Conservation (phyloP, 2,113 vertebrate species). For the Patagioenas fasciata region DNA sequence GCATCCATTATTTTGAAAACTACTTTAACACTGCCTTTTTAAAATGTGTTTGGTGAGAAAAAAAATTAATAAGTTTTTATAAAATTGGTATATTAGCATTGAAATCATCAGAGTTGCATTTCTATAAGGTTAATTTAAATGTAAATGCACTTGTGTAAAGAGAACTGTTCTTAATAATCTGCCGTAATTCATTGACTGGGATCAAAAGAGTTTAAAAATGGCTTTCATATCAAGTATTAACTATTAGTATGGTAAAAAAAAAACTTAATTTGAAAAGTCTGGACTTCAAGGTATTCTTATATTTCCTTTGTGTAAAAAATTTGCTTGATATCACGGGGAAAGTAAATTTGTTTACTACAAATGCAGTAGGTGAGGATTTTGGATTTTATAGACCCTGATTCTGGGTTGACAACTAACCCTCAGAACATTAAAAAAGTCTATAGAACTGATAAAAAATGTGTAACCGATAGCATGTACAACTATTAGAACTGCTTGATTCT, state of each 20-base stretch:
- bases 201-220: slow-evolving; percentile 24
- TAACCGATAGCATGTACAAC: background rate
- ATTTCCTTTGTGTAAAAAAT: background rate
- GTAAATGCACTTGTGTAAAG: slow-evolving; percentile 32
- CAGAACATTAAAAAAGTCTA: background rate
- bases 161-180: slow-evolving; percentile 33
- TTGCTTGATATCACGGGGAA: background rate
- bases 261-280: background rate
- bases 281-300: background rate
- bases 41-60: background rate
- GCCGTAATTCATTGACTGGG: background rate
- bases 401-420: background rate
- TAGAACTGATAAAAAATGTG: background rate
- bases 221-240: background rate
- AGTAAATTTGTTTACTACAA: background rate
- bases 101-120: slow-evolving; percentile 23
- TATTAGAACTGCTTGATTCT: background rate
- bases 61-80: background rate
- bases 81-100: background rate
- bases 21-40: background rate
- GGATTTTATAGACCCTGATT: background rate
- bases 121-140: slow-evolving; percentile 58
- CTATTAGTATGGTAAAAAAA: background rate
- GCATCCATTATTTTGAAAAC: background rate
- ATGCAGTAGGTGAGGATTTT: background rate